phyloP scores from a whole-genome alignment of 2,113 vertebrate species.

The Cheirogaleus medius region DNA sequence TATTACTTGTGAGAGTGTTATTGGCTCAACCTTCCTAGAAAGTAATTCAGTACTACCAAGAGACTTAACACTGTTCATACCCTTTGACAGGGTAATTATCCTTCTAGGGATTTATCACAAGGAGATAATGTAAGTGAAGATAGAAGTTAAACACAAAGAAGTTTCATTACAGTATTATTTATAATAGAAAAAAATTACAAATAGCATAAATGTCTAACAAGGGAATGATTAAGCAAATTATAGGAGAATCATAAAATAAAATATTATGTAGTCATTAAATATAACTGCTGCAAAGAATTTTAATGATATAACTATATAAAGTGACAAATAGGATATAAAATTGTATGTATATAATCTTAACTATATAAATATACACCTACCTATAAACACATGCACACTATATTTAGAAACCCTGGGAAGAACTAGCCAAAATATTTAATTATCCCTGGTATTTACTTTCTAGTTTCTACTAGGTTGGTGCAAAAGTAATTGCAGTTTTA shows the following conservation, averaged over 20 bases:
- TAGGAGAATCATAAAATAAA: neutral
- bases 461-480: neutral
- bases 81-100: neutral
- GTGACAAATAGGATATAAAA: neutral
- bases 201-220: constrained; percentile 19
- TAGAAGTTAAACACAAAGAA: neutral
- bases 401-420: neutral
- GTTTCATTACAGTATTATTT: neutral
- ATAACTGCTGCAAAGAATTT: neutral
- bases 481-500: too few relatives aligned
- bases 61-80: constrained; percentile 13
- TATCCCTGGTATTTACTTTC: neutral
- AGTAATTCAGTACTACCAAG: neutral
- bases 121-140: constrained; percentile 25
- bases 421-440: neutral
- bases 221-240: constrained; percentile 31
- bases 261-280: neutral
- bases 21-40: neutral
- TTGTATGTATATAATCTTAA: neutral
- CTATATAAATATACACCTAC: neutral
- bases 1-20: neutral
- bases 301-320: neutral
- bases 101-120: neutral
- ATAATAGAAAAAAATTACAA: constrained; percentile 18
- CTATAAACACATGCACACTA: neutral